Percentiles rank a stretch among this genome's conserved stretches.
Conservation (phyloP, 2,888 invertebrate species). For the Dioctria rufipes region DNA sequence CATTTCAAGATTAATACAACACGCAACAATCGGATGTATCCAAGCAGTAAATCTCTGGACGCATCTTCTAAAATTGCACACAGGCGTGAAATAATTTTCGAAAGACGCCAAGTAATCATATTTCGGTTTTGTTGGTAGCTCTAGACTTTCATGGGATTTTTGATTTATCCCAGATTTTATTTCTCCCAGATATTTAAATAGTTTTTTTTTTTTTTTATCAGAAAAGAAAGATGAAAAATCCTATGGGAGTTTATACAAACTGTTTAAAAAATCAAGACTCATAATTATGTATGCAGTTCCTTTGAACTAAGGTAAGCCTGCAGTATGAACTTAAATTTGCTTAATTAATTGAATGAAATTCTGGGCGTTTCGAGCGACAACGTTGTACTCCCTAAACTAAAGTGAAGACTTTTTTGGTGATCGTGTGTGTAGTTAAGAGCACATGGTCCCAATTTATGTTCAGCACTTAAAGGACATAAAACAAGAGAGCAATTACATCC, state of each 20-base stretch:
- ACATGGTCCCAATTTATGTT: slow-evolving; percentile 53
- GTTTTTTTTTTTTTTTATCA: too few relatives aligned
- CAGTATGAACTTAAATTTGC: slow-evolving; percentile 14
- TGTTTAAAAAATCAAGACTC: too few relatives aligned
- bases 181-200: too few relatives aligned
- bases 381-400: slow-evolving; percentile 15
- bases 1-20: slow-evolving; percentile 35
- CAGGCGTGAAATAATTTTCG: background rate
- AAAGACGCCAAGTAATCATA: too few relatives aligned
- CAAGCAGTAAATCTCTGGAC: slow-evolving; percentile 11
- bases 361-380: background rate
- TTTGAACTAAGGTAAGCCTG: background rate
- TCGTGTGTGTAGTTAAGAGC: slow-evolving; percentile 44
- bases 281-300: background rate
- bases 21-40: slow-evolving; percentile 9
- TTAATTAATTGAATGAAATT: slow-evolving; percentile 15
- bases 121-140: too few relatives aligned
- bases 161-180: too few relatives aligned
- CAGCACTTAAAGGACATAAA: slow-evolving; percentile 53
- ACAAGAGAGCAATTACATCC: slow-evolving; percentile 52
- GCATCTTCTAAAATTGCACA: slow-evolving; percentile 20
- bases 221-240: too few relatives aligned
- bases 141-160: too few relatives aligned
- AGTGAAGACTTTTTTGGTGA: slow-evolving; percentile 20
- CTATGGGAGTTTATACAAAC: too few relatives aligned